Evolutionary conservation across 2,113 vertebrate genomes (phyloP).

Genomic region (Poeciliopsis prolifica): DNA sequence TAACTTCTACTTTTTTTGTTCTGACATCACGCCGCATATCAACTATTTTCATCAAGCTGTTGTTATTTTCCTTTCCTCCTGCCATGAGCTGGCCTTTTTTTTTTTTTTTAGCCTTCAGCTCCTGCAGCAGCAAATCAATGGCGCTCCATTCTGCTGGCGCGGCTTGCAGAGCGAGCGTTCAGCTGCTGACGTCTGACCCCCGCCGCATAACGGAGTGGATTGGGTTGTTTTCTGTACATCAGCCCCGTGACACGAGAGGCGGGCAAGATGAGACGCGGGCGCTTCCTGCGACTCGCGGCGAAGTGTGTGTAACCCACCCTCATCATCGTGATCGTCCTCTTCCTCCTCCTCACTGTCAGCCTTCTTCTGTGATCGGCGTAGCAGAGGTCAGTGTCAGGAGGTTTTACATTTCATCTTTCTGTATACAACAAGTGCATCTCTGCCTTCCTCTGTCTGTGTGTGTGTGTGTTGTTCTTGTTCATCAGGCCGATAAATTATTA

Average conservation of each 20-base stretch:
- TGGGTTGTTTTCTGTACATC: conserved; percentile 37
- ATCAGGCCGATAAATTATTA: conserved; percentile 54
- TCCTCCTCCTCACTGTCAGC: conserved; percentile 13
- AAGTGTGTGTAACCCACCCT: neutral
- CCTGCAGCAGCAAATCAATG: conserved; percentile 58
- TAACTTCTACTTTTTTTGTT: too few relatives aligned
- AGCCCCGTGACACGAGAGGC: conserved; percentile 25
- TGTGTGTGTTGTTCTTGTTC: conserved; percentile 22
- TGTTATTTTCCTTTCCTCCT: conserved; percentile 33
- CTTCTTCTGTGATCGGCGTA: conserved; percentile 27
- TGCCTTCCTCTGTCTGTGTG: neutral
- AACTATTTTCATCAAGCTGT: conserved; percentile 39
- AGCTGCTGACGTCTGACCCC: conserved; percentile 47
- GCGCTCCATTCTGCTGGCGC: conserved; percentile 40
- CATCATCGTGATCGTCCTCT: neutral
- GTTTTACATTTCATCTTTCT: conserved; percentile 71
- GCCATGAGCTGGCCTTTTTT: conserved; percentile 29
- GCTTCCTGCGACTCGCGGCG: neutral
- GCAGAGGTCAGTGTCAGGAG: conserved; percentile 27
- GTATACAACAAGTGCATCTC: conserved; percentile 6
- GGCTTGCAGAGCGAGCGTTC: conserved; percentile 27
- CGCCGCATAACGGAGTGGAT: conserved; percentile 21
- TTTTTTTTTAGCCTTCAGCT: conserved; percentile 18
- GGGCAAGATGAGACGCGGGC: conserved; percentile 2
- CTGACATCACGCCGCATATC: conserved; percentile 43